Evolutionary conservation across 1,140 invertebrate genomes (phyloP).

Genomic region (Saccostrea cuccullata): DNA sequence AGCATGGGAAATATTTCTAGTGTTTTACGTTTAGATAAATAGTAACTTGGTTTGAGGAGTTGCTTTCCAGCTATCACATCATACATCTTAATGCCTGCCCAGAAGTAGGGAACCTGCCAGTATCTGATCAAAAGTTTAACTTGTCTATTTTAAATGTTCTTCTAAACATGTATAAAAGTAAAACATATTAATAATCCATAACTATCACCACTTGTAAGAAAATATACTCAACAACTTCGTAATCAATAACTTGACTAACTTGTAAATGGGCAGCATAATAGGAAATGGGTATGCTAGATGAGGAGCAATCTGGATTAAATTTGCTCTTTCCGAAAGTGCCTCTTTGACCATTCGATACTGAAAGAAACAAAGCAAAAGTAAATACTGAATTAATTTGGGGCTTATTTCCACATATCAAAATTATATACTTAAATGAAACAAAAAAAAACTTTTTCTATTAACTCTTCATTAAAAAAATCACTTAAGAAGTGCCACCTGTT

Average conservation of each 20-base stretch:
- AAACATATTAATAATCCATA: too few species aligned
- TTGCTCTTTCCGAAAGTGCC: conserved; percentile 95
- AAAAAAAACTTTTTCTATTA: background rate
- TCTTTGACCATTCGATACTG: conserved; percentile 83
- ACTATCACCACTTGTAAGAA: too few species aligned
- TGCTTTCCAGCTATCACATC: conserved; percentile 97
- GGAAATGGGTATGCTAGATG: conserved; percentile 97
- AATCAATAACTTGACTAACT: conserved; percentile 82
- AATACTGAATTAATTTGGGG: background rate
- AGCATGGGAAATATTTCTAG: conserved; percentile 98
- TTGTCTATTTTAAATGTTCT: too few species aligned
- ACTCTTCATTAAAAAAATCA: background rate
- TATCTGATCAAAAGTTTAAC: conserved; percentile 82
- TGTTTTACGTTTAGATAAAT: conserved; percentile 94
- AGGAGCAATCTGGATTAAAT: conserved; percentile 96
- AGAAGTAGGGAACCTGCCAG: conserved; percentile 99
- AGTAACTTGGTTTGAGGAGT: conserved; percentile 96
- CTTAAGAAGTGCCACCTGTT: conserved; percentile 80
- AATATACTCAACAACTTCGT: background rate
- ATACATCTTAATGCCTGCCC: conserved; percentile 99
- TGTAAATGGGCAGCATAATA: conserved; percentile 99
- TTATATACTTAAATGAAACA: background rate
- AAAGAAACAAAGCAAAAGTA: conserved; percentile 41
- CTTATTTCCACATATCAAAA: background rate
- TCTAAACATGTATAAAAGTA: too few species aligned